These are phyloP conservation scores for Mormyrus lacerda DNA, from an alignment of 2,113 vertebrate species.

Conservation along the genomic window DNA sequence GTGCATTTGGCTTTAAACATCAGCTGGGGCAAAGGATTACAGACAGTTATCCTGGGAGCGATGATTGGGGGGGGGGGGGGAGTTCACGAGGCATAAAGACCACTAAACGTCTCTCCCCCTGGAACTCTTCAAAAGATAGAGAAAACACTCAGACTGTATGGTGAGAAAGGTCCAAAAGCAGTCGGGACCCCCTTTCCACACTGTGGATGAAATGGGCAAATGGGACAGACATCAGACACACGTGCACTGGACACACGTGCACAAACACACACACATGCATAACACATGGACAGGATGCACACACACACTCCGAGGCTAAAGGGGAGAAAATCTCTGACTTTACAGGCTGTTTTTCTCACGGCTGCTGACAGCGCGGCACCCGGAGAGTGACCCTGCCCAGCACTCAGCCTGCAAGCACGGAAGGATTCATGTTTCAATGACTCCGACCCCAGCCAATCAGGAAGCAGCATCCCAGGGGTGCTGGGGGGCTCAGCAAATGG, in stretches of 20 bases:
- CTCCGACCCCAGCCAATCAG: constrained; percentile 62
- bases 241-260: not conserved
- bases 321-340: not conserved
- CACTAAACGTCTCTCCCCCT: not conserved
- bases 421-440: constrained; percentile 62
- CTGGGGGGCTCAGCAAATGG: constrained; percentile 61
- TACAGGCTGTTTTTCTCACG: not conserved
- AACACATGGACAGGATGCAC: not conserved
- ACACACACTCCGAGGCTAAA: not conserved
- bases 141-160: not conserved
- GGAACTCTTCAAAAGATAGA: not conserved
- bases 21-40: not conserved
- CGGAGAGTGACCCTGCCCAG: constrained; percentile 54
- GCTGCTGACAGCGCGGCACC: constrained; percentile 48
- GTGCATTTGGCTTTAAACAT: not conserved
- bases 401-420: constrained; percentile 50
- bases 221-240: not conserved
- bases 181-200: not conserved
- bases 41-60: not conserved
- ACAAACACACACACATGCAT: not conserved
- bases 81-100: not conserved
- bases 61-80: not conserved
- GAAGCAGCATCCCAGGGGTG: constrained; percentile 48
- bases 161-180: not conserved
- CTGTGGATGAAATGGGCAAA: not conserved